These are phyloP conservation scores for Aegithalos caudatus DNA, from an alignment of 2,113 vertebrate species.

Conservation along the genomic window DNA sequence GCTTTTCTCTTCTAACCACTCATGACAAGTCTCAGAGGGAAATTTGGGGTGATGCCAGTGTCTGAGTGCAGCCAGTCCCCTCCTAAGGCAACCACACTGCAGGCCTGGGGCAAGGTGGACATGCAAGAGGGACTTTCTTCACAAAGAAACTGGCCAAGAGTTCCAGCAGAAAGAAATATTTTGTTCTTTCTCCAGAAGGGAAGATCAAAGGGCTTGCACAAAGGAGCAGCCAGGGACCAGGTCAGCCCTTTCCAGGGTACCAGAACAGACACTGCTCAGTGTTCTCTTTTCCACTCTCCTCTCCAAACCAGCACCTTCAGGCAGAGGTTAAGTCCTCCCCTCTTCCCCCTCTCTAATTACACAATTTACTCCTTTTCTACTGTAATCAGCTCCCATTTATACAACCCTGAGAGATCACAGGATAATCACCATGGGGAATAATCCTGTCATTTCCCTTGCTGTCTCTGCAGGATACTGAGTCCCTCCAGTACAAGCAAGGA, in stretches of 20 bases:
- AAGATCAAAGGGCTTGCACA: not conserved
- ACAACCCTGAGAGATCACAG: slow-evolving; percentile 23
- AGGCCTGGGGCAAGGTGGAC: not conserved
- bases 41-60: not conserved
- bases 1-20: not conserved
- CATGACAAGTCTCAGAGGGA: not conserved
- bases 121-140: not conserved
- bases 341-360: slow-evolving; percentile 41
- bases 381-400: slow-evolving; percentile 58
- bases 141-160: not conserved
- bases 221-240: not conserved
- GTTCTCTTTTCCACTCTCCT: not conserved
- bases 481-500: not conserved
- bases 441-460: slow-evolving; percentile 36
- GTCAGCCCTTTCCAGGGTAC: not conserved
- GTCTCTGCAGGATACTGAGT: not conserved
- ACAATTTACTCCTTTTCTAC: slow-evolving; percentile 47
- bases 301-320: not conserved
- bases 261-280: accelerated
- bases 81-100: accelerated
- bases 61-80: accelerated
- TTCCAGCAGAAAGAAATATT: not conserved
- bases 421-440: slow-evolving; percentile 54
- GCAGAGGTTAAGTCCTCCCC: not conserved
- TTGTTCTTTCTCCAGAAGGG: not conserved